phyloP scores from a whole-genome alignment of 2,113 vertebrate species.

The Australoheros scitulus region DNA sequence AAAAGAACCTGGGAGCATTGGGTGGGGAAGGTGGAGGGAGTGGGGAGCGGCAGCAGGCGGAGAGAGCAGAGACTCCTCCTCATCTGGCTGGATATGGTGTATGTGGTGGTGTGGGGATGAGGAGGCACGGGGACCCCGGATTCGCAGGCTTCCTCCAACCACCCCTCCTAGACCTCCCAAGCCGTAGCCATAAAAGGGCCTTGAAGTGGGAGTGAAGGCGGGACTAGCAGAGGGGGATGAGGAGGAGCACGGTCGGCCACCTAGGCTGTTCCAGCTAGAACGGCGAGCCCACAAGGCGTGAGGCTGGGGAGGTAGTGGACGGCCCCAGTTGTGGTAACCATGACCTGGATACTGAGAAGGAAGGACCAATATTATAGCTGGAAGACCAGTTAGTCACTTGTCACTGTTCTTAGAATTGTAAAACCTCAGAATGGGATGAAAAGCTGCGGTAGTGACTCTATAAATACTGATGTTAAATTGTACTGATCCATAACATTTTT shows the following conservation, averaged over 20 bases:
- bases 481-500: neutral
- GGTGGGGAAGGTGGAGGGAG: slow-evolving; percentile 64
- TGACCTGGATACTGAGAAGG: slow-evolving; percentile 84
- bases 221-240: slow-evolving; percentile 67
- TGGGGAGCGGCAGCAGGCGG: slow-evolving; percentile 49
- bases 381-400: too few relatives aligned
- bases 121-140: slow-evolving; percentile 80
- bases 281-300: slow-evolving; percentile 88
- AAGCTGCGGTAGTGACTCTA: neutral
- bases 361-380: neutral
- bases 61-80: slow-evolving; percentile 91
- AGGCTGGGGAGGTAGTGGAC: slow-evolving; percentile 55
- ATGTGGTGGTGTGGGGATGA: slow-evolving; percentile 63
- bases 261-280: slow-evolving; percentile 94
- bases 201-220: slow-evolving; percentile 44
- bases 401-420: neutral
- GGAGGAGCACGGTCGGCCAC: slow-evolving; percentile 59
- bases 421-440: neutral
- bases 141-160: slow-evolving; percentile 75
- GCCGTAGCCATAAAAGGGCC: slow-evolving; percentile 76
- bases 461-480: neutral
- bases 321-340: slow-evolving; percentile 87
- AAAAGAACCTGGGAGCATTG: slow-evolving; percentile 71
- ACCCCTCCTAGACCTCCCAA: slow-evolving; percentile 61
- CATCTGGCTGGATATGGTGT: slow-evolving; percentile 75